Conservation (phyloP, 2,113 vertebrate genomes). For the Lophochroa leadbeateri region DNA sequence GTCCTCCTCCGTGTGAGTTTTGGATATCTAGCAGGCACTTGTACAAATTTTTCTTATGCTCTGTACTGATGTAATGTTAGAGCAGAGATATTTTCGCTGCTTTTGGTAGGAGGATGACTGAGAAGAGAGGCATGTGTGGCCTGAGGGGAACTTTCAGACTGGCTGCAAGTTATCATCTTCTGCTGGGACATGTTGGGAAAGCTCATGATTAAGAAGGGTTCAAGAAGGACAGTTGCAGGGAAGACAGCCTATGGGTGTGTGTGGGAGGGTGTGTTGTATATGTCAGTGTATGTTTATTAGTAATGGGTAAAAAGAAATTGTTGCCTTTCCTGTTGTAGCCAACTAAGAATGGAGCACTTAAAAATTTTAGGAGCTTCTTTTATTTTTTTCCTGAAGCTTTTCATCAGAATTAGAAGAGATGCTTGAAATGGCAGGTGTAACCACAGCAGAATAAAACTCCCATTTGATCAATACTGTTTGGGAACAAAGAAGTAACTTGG, state of each 20-base stretch:
- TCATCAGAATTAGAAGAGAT: not conserved
- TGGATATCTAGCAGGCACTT: not conserved
- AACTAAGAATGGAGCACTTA: not conserved
- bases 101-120: not conserved
- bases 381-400: not conserved
- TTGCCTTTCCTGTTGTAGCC: not conserved
- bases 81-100: not conserved
- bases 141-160: not conserved
- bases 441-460: not conserved
- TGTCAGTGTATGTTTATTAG: not conserved
- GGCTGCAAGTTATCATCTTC: not conserved
- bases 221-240: not conserved
- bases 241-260: not conserved
- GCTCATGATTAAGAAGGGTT: not conserved
- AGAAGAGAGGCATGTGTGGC: not conserved
- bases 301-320: not conserved
- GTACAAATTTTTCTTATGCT: not conserved
- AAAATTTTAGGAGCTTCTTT: not conserved
- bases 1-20: not conserved
- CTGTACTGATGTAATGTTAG: not conserved
- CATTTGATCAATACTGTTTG: not conserved
- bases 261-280: not conserved
- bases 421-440: not conserved
- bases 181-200: not conserved
- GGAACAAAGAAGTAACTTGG: not conserved